Evolutionary conservation across 2,797 vertebrate species (phyloP).

Genomic region (Chromis chromis): DNA sequence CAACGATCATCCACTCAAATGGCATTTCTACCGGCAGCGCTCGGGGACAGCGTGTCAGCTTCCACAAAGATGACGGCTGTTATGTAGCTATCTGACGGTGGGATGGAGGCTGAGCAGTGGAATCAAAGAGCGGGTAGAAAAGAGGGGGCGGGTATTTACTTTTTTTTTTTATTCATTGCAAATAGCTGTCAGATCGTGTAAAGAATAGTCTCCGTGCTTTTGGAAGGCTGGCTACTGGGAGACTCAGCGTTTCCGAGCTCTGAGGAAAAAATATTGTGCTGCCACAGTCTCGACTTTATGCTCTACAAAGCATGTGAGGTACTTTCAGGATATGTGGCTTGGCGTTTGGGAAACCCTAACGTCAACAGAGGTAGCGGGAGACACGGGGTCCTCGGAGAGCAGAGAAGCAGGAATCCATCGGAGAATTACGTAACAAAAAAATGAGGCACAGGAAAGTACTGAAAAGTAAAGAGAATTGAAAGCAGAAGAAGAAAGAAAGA

Average conservation of each 20-base stretch:
- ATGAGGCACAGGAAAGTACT: constrained; percentile 14
- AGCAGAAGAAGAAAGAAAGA: constrained; percentile 5
- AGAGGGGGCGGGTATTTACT: constrained; percentile 42
- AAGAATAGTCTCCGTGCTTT: constrained; percentile 41
- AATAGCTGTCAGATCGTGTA: constrained; percentile 62
- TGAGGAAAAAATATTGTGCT: constrained; percentile 28
- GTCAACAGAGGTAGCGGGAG: constrained; percentile 30
- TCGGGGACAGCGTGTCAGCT: constrained; percentile 58
- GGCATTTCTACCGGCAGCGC: constrained; percentile 50
- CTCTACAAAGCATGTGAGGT: constrained; percentile 43
- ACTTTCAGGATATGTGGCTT: constrained; percentile 38
- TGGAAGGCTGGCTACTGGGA: constrained; percentile 42
- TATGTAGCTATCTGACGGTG: constrained; percentile 42
- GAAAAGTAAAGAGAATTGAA: constrained; percentile 22
- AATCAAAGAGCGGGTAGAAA: constrained; percentile 44
- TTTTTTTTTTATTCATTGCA: constrained; percentile 45
- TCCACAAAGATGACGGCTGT: constrained; percentile 41
- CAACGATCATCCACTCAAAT: constrained; percentile 54
- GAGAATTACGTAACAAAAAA: constrained; percentile 23
- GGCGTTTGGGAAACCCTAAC: constrained; percentile 36
- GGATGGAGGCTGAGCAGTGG: constrained; percentile 41
- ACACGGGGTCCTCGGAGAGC: constrained; percentile 11
- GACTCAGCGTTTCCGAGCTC: constrained; percentile 45
- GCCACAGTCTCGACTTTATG: constrained; percentile 28
- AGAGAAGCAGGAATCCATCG: constrained; percentile 1